phyloP scores from a whole-genome alignment of 2,797 vertebrate genomes.

The Poecilia wingei region DNA sequence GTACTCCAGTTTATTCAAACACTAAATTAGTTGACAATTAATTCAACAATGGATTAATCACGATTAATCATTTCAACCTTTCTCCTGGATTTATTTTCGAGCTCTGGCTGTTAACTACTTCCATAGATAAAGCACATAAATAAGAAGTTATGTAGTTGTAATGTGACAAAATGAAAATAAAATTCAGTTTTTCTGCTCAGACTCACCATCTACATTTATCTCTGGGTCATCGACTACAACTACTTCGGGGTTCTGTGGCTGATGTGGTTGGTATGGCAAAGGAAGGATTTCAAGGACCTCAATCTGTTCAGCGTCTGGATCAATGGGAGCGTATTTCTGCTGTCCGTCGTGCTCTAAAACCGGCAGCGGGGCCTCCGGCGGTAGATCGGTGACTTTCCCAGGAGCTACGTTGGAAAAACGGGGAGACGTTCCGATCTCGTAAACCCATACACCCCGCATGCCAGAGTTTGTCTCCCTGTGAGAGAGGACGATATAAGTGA shows the following conservation, averaged over 20 bases:
- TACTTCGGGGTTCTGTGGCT: conserved; percentile 82
- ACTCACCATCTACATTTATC: conserved; percentile 89
- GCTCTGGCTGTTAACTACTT: no score
- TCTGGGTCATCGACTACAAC: conserved; percentile 87
- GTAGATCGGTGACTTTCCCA: conserved; percentile 72
- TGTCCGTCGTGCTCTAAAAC: conserved; percentile 25
- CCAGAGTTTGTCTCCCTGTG: conserved; percentile 90
- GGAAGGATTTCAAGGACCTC: conserved; percentile 64
- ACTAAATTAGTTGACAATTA: no score
- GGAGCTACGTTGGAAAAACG: conserved; percentile 72
- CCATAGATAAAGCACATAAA: background rate
- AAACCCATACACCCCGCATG: conserved; percentile 88
- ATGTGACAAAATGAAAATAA: background rate
- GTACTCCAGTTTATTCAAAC: no score
- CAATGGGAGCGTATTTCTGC: conserved; percentile 46
- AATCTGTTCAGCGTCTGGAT: conserved; percentile 53
- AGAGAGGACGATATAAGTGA: background rate
- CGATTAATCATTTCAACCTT: no score
- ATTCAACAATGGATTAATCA: no score
- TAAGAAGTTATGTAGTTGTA: background rate
- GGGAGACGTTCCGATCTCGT: conserved; percentile 86
- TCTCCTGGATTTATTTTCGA: no score
- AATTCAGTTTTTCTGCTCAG: background rate
- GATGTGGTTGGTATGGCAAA: conserved; percentile 75
- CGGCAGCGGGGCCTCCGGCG: conserved; percentile 32